Evolutionary conservation across 2,113 vertebrate species (phyloP).

Genomic region (Bolborhynchus lineola): DNA sequence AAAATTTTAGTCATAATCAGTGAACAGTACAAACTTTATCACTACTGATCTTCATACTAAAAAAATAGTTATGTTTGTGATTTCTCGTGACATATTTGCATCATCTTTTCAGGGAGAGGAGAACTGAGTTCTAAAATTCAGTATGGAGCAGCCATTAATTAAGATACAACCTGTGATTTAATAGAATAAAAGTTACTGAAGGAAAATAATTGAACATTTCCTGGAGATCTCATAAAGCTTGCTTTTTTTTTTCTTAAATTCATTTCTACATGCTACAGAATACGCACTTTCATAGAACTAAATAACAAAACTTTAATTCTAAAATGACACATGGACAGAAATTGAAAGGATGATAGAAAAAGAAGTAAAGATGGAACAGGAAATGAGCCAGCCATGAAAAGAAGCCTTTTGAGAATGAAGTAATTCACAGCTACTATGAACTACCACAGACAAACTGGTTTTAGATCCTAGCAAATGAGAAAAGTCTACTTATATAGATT

Average conservation of each 20-base stretch:
- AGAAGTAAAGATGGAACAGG: neutral
- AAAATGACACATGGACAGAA: neutral
- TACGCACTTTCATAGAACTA: neutral
- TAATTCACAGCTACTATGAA: neutral
- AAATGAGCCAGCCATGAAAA: neutral
- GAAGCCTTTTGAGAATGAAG: neutral
- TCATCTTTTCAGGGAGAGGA: neutral
- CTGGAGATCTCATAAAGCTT: neutral
- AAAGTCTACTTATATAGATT: neutral
- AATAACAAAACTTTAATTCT: neutral
- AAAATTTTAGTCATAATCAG: neutral
- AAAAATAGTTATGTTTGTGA: neutral
- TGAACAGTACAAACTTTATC: neutral
- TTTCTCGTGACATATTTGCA: neutral
- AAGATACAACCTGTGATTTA: neutral
- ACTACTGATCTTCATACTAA: neutral
- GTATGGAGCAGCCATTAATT: neutral
- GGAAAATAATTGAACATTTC: neutral
- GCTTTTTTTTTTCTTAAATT: neutral
- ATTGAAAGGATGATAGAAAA: neutral
- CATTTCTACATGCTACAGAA: neutral
- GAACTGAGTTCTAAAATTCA: neutral
- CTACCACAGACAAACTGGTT: neutral
- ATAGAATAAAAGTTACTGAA: neutral
- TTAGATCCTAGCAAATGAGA: neutral